phyloP scores from a whole-genome alignment of 2,888 invertebrate genomes.

The Eledona agricola region DNA sequence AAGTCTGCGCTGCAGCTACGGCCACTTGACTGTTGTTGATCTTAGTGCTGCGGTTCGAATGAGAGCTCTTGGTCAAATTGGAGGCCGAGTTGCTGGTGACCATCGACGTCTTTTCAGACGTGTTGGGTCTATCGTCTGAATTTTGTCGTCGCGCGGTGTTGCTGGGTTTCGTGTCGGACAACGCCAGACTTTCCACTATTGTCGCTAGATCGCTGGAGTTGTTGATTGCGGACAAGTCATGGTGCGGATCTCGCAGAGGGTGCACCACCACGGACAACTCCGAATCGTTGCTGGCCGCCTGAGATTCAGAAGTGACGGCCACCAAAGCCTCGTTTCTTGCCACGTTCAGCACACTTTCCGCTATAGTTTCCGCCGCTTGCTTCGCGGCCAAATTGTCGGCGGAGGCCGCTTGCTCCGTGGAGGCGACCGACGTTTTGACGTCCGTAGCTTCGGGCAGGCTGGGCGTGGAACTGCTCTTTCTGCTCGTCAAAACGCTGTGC shows the following conservation, averaged over 20 bases:
- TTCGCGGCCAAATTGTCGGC: constrained; percentile 90
- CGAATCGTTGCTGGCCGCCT: constrained; percentile 66
- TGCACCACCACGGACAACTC: constrained; percentile 69
- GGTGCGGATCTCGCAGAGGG: constrained; percentile 69
- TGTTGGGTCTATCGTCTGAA: constrained; percentile 40
- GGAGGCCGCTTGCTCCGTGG: constrained; percentile 94
- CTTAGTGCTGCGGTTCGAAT: constrained; percentile 56
- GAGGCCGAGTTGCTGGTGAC: constrained; percentile 53
- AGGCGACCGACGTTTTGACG: constrained; percentile 81
- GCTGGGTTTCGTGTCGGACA: constrained; percentile 66
- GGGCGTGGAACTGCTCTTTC: constrained; percentile 95
- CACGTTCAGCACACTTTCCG: constrained; percentile 81
- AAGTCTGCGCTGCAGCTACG: constrained; percentile 59
- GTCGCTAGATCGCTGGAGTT: constrained; percentile 83
- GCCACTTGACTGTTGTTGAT: constrained; percentile 57
- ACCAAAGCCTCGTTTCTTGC: constrained; percentile 76
- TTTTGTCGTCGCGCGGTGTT: constrained; percentile 40
- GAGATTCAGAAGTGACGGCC: constrained; percentile 63
- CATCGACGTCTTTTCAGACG: constrained; percentile 52
- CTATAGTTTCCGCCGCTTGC: constrained; percentile 89
- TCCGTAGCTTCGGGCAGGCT: constrained; percentile 92
- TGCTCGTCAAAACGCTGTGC: constrained; percentile 73
- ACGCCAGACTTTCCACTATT: constrained; percentile 83
- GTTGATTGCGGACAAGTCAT: constrained; percentile 76
- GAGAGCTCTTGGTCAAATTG: constrained; percentile 54